phyloP scores from a whole-genome alignment of 2,888 invertebrate genomes.

The Macaria notata region DNA sequence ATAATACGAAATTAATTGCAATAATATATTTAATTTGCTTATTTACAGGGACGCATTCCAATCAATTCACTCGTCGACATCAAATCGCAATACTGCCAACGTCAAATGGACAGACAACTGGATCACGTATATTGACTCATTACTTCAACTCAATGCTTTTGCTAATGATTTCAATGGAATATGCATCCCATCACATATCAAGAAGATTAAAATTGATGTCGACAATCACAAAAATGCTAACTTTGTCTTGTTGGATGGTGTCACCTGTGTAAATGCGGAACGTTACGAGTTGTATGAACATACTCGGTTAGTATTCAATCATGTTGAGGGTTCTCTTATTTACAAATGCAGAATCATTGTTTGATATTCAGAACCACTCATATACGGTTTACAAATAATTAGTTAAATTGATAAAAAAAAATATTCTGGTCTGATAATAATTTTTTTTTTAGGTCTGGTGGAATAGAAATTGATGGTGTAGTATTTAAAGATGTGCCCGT shows the following conservation, averaged over 20 bases:
- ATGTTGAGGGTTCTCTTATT: too few species aligned
- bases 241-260: slow-evolving; percentile 6
- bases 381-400: too few species aligned
- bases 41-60: slow-evolving; percentile 42
- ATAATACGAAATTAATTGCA: too few species aligned
- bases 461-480: slow-evolving; percentile 38
- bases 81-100: slow-evolving; percentile 32
- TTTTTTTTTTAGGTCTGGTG: slow-evolving; percentile 39
- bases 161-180: slow-evolving; percentile 37
- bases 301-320: slow-evolving; percentile 32
- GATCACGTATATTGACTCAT: slow-evolving; percentile 43
- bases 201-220: slow-evolving; percentile 36
- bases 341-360: too few species aligned
- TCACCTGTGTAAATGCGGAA: slow-evolving; percentile 31
- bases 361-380: too few species aligned
- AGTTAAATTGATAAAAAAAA: too few species aligned
- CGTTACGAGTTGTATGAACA: slow-evolving; percentile 27
- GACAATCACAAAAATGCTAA: slow-evolving; percentile 28
- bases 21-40: too few species aligned
- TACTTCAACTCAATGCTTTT: slow-evolving; percentile 43
- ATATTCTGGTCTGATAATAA: too few species aligned
- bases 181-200: slow-evolving; percentile 37
- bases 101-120: slow-evolving; percentile 43
- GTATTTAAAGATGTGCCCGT: slow-evolving; percentile 34
- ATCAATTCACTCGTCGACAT: slow-evolving; percentile 37